Evolutionary conservation across 2,113 vertebrate species (phyloP), one percentile per base, ranked within the genome.

Genomic region (Ranitomeya imitator): DNA sequence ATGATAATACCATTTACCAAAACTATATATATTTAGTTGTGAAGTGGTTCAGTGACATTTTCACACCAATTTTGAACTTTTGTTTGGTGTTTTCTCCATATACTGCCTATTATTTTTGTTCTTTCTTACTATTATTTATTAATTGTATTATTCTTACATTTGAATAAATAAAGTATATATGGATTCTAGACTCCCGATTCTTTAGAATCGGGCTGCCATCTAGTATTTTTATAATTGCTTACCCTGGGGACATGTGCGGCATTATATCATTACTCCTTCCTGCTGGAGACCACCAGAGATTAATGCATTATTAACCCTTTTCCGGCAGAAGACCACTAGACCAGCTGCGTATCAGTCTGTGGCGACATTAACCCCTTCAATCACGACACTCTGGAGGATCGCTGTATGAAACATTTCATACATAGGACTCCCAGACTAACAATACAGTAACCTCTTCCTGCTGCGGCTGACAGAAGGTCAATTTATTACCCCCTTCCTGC

Each of bases 401-500:
- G 18, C 8, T 55, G 6, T 23, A 26, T 63, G 51, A 83, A 67
- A 45, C 61, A 67, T 83, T 67, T 67, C 61, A 37, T 67, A 63
- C 18, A 15, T 37, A 31, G 60, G 80, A 83, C 81, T 71, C 63
- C 82, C 82, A 69, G 82, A 65, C 71, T 54, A 69, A n/a, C 45
- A 54, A 84, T 84, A 65, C 16, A 69, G 82, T 69, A 71, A 84
- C 82, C 82, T 84, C 82, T 84, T 84, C 82, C 82, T 84, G 82
- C 65, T 84, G n/a, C 51, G 55, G 65, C 23, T 55, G 82, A 84
- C 82, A 84, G 82, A 51, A 26, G 51, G 45, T 26, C 51, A 71
- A 84, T 84, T 84, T 84, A 84, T 84, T 69, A 84, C 82, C 82
- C 82, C 82, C 63, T 84, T 84, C 82, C 82, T 69, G 63, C 55